Evolutionary conservation across 37 sponge, comb jelly and placozoan species (phyloP), one percentile per base, ranked within the genome.

Genomic region (Agelas oroides): DNA sequence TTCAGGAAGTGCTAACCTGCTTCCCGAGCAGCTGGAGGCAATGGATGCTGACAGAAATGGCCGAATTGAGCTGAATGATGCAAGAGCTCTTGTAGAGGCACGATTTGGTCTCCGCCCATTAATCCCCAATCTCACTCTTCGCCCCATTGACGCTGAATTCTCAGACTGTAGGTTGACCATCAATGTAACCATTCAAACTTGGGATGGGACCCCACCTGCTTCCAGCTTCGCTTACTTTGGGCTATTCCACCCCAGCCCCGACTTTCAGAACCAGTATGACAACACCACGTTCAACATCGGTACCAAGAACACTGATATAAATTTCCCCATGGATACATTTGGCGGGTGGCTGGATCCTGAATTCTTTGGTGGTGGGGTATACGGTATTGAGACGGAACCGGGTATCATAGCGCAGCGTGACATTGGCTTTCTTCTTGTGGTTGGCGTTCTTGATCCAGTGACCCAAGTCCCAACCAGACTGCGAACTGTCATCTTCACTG

Each of bases 31-130:
- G 69, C 37, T 84, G 23, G 59, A 63, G 1, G 86, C 83, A 21
- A 77, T 89, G 71, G 95, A 95, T 78, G 83, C 92, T 41, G 86
- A 95, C 75, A 56, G 28, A 53, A 89, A 92, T 54, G 90, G 92
- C 5, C 13, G 52, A n/a, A 78, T 77, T 27, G 78, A 85, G 32
- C 58, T 58, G 21, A 18, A 41, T 41, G 95, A 95, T 78, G 79
- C 71, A 1, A 13, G 25, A n/a, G 34, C 79, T 34, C 85, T 95
- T 30, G 54, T 77, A 13, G 28, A 64, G 28, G 75, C 85, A 13
- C 46, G 73, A 23, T 66, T 95, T 23, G 87, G 77, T 24, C 55
- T 65, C 1, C 57, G 62, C 41, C 89, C 86, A 14, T 65, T 95
- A 18, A 61, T 95, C 21, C 31, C 79, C 17, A 75, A 82, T 34